Evolutionary conservation across 2,888 invertebrate genomes (phyloP), one percentile per base, ranked within the genome.

Genomic region (Onthophagus sagittarius): DNA sequence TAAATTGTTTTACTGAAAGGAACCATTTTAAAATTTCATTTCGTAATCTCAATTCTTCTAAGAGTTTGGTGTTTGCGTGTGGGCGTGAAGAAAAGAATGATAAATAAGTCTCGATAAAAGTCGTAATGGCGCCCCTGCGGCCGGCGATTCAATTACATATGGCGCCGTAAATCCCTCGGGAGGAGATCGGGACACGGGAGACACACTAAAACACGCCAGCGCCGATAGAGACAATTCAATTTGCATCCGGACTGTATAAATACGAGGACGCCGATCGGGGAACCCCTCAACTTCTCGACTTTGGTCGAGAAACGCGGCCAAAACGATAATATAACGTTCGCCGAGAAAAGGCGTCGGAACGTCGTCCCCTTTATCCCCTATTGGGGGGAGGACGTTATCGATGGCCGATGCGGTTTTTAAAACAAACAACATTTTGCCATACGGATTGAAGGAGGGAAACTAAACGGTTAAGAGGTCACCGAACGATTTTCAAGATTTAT

Each of bases 161-260:
- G 67, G 67, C n/a, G 11, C 32, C 67, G 67, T 67, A 67, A 67
- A 67, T 67, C 67, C 31, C 67, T 23, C 23, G 31, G 67, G 31
- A 67, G 32, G 32, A 67, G 67, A 67, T 67, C 67, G 67, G 67
- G 67, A 67, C 67, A 67, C 32, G 67, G 67, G 31, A 23, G 32
- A 67, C 67, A 67, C 67, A 67, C 67, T 67, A 67, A 67, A 67
- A 67, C 67, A 67, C 67, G 67, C n/a, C 67, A 15, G 64, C 3
- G 3, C 67, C 67, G 67, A 67, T 32, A 32, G 67, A 67, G 67
- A 67, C 67, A 67, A 67, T 67, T 67, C 67, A 67, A 67, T 67
- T 67, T 67, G 67, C 67, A 67, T 67, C 23, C 67, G 67, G 15
- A 32, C 67, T 32, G 32, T 67, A 67, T 67, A 67, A 67, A 67